Evolutionary conservation across 1,140 invertebrate species (phyloP).

Genomic region (Apolygus lucorum): DNA sequence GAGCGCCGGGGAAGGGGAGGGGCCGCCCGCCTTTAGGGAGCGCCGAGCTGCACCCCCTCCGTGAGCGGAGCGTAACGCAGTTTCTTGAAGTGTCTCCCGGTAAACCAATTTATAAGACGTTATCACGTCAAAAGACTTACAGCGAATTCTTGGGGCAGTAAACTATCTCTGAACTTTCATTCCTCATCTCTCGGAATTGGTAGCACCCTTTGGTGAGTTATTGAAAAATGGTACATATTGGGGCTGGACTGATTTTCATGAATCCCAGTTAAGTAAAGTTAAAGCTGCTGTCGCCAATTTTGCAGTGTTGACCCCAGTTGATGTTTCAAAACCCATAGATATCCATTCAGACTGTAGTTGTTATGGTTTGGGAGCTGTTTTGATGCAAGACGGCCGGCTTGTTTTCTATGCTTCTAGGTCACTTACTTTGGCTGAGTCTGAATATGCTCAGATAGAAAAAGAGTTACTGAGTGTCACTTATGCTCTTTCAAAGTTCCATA

Average conservation of each 20-base stretch:
- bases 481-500: conserved; percentile 37
- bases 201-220: conserved; percentile 32
- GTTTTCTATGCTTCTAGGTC: conserved; percentile 37
- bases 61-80: too few species aligned
- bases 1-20: too few species aligned
- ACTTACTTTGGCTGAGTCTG: conserved; percentile 35
- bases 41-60: too few species aligned
- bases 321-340: conserved; percentile 26
- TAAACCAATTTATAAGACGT: too few species aligned
- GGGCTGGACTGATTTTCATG: conserved; percentile 33
- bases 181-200: conserved; percentile 32
- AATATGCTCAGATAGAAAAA: conserved; percentile 43
- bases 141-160: conserved; percentile 39
- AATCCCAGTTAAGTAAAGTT: conserved; percentile 33
- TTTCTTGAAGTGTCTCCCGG: too few species aligned
- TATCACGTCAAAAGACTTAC: conserved; percentile 37
- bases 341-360: conserved; percentile 35
- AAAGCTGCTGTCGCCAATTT: conserved; percentile 32
- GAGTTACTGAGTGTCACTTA: conserved; percentile 40
- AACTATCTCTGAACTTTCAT: conserved; percentile 39
- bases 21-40: too few species aligned
- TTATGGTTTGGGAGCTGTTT: conserved; percentile 34
- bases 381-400: conserved; percentile 33
- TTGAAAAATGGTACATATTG: conserved; percentile 34
- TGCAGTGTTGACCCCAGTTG: conserved; percentile 34